Evolutionary conservation across 2,888 invertebrate species (phyloP).

Genomic region (Orthonychiurus folsomi): DNA sequence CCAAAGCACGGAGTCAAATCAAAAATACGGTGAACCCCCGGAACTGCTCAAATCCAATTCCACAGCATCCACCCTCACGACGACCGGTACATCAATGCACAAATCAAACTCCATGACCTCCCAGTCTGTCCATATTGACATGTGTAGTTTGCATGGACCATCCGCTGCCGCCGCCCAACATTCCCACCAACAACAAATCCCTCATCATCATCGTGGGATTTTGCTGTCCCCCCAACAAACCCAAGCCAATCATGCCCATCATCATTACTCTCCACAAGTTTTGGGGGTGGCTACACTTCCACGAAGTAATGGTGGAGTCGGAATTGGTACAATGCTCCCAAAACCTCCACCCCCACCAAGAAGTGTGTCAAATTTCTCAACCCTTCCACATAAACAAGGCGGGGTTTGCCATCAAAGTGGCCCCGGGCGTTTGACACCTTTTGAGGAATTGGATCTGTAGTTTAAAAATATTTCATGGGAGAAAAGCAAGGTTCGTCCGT

Average conservation of each 20-base stretch:
- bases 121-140: constrained; percentile 7
- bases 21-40: constrained; percentile 38
- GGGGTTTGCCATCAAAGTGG: background rate
- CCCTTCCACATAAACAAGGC: constrained; percentile 27
- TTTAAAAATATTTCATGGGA: background rate
- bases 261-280: constrained; percentile 24
- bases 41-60: constrained; percentile 40
- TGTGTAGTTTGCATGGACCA: background rate
- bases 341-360: constrained; percentile 39
- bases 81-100: constrained; percentile 23
- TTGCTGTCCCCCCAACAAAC: constrained; percentile 36
- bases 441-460: constrained; percentile 38
- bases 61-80: constrained; percentile 24
- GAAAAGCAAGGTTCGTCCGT: background rate
- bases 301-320: constrained; percentile 32
- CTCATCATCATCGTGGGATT: constrained; percentile 35
- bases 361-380: constrained; percentile 34
- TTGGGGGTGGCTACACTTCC: constrained; percentile 34
- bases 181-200: constrained; percentile 27
- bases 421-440: constrained; percentile 14
- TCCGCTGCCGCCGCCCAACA: constrained; percentile 8
- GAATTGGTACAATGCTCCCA: constrained; percentile 23
- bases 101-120: constrained; percentile 23
- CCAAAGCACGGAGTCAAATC: constrained; percentile 52
- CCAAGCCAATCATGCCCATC: constrained; percentile 21